phyloP scores from a whole-genome alignment of 2,797 vertebrate species.

The Gambelia wislizenii region DNA sequence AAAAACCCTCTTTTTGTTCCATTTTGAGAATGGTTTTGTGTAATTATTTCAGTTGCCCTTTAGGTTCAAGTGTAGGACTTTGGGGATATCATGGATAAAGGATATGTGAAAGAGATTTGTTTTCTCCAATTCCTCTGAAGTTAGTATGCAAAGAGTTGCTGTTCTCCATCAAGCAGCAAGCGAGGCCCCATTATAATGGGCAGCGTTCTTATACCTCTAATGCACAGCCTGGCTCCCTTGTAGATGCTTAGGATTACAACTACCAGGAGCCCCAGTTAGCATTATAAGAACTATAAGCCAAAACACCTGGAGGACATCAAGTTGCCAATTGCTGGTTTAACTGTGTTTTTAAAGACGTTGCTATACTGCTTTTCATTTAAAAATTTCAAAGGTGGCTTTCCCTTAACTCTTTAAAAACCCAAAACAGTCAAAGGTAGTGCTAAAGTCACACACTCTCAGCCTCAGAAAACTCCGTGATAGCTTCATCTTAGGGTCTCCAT shows the following conservation, averaged over 20 bases:
- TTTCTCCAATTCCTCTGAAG: conserved; percentile 6
- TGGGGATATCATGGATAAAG: conserved; percentile 29
- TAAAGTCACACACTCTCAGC: no score
- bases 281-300: no score
- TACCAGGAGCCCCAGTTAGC: no score
- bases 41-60: background rate
- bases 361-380: background rate
- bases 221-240: no score
- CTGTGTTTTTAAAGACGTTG: background rate
- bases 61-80: background rate
- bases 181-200: background rate
- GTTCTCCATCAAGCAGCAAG: background rate
- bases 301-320: no score
- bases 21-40: conserved; percentile 24
- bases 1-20: no score
- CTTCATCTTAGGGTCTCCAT: no score
- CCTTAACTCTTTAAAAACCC: background rate
- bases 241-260: background rate
- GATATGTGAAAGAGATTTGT: conserved; percentile 16
- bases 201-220: background rate
- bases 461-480: no score
- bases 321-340: no score
- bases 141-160: background rate
- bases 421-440: background rate
- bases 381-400: background rate